These are phyloP conservation scores for Megaceryle maxima DNA, from an alignment of 2,113 vertebrate genomes.

Conservation along the genomic window DNA sequence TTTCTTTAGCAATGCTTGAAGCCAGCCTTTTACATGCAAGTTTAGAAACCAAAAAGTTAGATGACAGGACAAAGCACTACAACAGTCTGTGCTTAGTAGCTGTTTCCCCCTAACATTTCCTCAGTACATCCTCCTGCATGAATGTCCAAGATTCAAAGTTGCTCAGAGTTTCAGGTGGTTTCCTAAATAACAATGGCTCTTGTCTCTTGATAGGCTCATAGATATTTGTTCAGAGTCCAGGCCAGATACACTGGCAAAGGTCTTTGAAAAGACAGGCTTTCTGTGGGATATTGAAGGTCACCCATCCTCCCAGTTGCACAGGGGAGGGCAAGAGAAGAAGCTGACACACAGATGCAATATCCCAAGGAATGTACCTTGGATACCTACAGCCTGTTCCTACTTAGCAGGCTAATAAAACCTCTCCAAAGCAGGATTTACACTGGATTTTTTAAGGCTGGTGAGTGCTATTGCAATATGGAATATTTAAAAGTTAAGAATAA, in stretches of 20 bases:
- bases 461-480: neutral
- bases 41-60: neutral
- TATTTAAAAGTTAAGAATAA: neutral
- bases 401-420: neutral
- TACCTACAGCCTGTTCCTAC: neutral
- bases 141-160: neutral
- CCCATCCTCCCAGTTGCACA: neutral
- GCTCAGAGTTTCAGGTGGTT: neutral
- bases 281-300: neutral
- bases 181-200: neutral
- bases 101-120: neutral
- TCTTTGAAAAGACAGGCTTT: neutral
- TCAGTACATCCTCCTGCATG: neutral
- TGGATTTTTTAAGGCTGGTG: neutral
- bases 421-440: neutral
- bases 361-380: neutral
- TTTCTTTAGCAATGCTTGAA: neutral
- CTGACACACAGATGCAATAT: neutral
- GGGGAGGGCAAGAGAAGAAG: neutral
- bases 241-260: neutral
- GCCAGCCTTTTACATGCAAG: neutral
- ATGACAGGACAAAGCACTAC: neutral
- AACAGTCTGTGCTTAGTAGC: accelerated
- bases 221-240: neutral
- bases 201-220: neutral